A percentile compares a stretch with the other conserved stretches of the same genome.
Evolutionary conservation across 2,888 invertebrate genomes (phyloP).

Genomic region (Zaprionus lineosus): DNA sequence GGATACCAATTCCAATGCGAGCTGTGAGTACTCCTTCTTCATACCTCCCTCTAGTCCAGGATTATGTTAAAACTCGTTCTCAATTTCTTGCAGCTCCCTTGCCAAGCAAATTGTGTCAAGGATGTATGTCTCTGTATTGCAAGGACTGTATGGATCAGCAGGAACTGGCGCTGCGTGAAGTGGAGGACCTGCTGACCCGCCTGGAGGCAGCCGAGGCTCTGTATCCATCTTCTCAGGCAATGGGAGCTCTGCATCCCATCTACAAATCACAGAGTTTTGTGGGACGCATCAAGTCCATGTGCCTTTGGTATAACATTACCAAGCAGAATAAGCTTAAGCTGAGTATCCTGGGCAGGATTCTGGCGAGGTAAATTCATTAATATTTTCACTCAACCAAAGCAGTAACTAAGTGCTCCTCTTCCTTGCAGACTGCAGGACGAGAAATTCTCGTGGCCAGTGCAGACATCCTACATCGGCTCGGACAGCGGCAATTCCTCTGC

Average conservation of each 20-base stretch:
- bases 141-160: slow-evolving; percentile 88
- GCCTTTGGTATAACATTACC: slow-evolving; percentile 95
- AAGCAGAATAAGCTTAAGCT: slow-evolving; percentile 92
- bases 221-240: slow-evolving; percentile 92
- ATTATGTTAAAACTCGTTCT: too few relatives aligned
- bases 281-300: slow-evolving; percentile 87
- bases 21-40: slow-evolving; percentile 63
- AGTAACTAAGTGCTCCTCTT: too few relatives aligned
- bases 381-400: not conserved
- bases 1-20: slow-evolving; percentile 75
- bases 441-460: slow-evolving; percentile 82
- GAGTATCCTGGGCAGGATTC: slow-evolving; percentile 88
- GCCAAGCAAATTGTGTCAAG: slow-evolving; percentile 83
- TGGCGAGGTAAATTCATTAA: slow-evolving; percentile 80
- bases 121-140: slow-evolving; percentile 91
- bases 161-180: slow-evolving; percentile 89
- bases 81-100: slow-evolving; percentile 52
- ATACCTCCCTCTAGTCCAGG: too few relatives aligned
- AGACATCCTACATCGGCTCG: slow-evolving; percentile 78
- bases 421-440: slow-evolving; percentile 79
- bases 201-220: slow-evolving; percentile 90
- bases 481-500: slow-evolving; percentile 79
- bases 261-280: slow-evolving; percentile 82
- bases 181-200: slow-evolving; percentile 88
- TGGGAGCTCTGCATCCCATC: slow-evolving; percentile 89